Evolutionary conservation across 2,888 invertebrate genomes (phyloP), one percentile per base, ranked within the genome.

Genomic region (Danaus chrysippus): DNA sequence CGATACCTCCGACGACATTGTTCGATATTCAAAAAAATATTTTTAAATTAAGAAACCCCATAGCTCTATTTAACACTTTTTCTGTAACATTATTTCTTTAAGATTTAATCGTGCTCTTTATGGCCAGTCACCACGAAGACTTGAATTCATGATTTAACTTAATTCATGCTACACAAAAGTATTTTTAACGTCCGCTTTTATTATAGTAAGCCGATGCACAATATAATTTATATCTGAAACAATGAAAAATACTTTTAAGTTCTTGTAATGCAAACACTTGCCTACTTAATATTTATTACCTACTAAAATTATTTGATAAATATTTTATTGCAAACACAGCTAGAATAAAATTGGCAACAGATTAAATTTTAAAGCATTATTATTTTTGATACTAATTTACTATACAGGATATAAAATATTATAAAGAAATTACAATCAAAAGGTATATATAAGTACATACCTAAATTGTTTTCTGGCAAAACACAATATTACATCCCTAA

Each of bases 1-100:
- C n/a, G 90, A 90, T 69, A 86, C 84, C 76, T 88, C 89, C 42
- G 90, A 90, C 70, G 89, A 89, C 90, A 90, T 90, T 69, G 70
- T 72, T 61, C 49, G 49, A 54, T 58, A 62, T 65, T 67, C 42
- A 63, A 62, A 61, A 59, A 56, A 58, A 55, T 3, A 49, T 46
- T 55, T 63, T 64, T 61, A 59, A 54, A 58, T 52, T 58, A 42
- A 53, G 57, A 58, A 64, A 17, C 55, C 23, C 56, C 41, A 62
- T 53, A 49, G 58, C 56, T 15, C 57, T 34, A 34, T 34, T 15
- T 54, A 19, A 58, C 59, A 60, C 60, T 54, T 59, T 58, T 54
- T 58, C 61, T 56, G 54, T 42, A 46, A 10, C 34, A 53, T 53
- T 58, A 13, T 19, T 58, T 52, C 13, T 46, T 49, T 60, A 41